phyloP scores from a whole-genome alignment of 2,113 vertebrate species.

The Eulemur rufifrons region DNA sequence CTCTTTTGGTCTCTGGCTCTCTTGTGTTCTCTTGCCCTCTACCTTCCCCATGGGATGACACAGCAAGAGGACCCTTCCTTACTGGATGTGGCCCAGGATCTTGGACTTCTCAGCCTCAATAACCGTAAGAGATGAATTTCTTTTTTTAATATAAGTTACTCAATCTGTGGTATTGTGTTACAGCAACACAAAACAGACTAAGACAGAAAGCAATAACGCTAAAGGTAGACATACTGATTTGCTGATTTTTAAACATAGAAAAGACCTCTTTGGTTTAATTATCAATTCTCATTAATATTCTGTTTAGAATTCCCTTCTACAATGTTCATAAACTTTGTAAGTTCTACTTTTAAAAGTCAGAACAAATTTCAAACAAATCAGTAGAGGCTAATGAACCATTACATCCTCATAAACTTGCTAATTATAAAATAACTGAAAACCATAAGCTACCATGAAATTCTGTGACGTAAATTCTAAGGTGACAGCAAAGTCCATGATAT shows the following conservation, averaged over 20 bases:
- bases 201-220: not conserved
- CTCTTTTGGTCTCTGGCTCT: not conserved
- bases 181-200: not conserved
- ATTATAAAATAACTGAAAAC: conserved; percentile 69
- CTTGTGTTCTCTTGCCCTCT: not conserved
- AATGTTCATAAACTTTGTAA: not conserved
- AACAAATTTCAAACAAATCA: conserved; percentile 35
- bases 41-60: not conserved
- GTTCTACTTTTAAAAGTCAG: conserved; percentile 63
- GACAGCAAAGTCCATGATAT: conserved; percentile 4
- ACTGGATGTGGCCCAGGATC: not conserved
- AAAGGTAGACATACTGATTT: not conserved
- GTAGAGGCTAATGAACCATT: conserved; percentile 73
- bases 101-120: not conserved
- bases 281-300: conserved; percentile 25
- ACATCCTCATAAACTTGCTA: conserved; percentile 75
- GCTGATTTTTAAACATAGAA: not conserved
- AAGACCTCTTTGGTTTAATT: not conserved
- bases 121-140: not conserved
- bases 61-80: not conserved
- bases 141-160: not conserved
- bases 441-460: conserved; percentile 49
- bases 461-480: conserved; percentile 58
- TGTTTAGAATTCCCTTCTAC: not conserved
- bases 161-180: not conserved